Conservation (phyloP, 2,888 invertebrate genomes). For the Scrobipalpa costella region DNA sequence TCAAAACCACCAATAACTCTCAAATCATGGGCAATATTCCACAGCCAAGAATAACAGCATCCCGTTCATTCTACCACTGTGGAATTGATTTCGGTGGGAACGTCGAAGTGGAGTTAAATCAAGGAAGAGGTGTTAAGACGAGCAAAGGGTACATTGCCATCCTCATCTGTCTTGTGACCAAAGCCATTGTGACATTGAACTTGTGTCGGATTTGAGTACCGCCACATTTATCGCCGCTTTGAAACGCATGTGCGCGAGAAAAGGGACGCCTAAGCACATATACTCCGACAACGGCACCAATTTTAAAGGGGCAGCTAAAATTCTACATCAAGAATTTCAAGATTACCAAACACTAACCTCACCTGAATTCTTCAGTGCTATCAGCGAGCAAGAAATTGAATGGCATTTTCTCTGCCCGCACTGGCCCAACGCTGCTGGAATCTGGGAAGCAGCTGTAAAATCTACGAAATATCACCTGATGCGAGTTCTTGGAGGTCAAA, state of each 20-base stretch:
- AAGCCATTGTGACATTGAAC: conserved; percentile 31
- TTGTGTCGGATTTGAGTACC: conserved; percentile 28
- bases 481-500: conserved; percentile 27
- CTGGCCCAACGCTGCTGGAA: conserved; percentile 27
- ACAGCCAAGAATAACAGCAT: conserved; percentile 12
- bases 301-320: conserved; percentile 21
- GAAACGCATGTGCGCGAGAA: conserved; percentile 21
- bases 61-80: conserved; percentile 25
- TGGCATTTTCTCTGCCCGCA: conserved; percentile 27
- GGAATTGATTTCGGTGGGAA: conserved; percentile 30
- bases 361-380: not conserved
- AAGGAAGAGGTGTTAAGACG: conserved; percentile 25
- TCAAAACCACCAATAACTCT: conserved; percentile 5
- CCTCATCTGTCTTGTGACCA: conserved; percentile 26
- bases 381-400: conserved; percentile 9
- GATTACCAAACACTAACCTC: conserved; percentile 10
- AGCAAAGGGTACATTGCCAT: conserved; percentile 27
- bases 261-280: conserved; percentile 26
- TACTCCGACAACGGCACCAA: conserved; percentile 30
- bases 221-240: conserved; percentile 28
- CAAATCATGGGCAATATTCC: conserved; percentile 31
- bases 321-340: conserved; percentile 2
- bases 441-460: conserved; percentile 30
- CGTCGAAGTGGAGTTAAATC: conserved; percentile 25
- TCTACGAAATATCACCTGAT: conserved; percentile 26